Evolutionary conservation across 2,797 vertebrate species (phyloP).

Genomic region (Poecilia velifera): DNA sequence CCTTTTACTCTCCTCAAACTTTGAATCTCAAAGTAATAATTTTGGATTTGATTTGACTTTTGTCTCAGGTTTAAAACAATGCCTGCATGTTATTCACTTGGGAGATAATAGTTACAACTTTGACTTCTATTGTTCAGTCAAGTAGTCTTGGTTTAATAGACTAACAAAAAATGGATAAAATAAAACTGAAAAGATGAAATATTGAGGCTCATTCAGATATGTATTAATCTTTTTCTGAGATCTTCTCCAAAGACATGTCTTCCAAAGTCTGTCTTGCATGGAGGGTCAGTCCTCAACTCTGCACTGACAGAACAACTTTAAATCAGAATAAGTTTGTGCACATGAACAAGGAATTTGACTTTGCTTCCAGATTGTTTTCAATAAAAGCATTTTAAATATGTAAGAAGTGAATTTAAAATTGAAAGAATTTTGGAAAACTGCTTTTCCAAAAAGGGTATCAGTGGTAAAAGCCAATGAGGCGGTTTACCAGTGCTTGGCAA

Average conservation of each 20-base stretch:
- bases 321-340: background rate
- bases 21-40: background rate
- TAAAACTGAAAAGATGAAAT: background rate
- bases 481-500: background rate
- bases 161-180: background rate
- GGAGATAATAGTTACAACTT: background rate
- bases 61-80: background rate
- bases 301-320: too few species aligned
- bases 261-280: background rate
- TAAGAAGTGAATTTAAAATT: too few species aligned
- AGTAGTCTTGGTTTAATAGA: background rate
- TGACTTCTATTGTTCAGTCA: background rate
- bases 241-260: background rate
- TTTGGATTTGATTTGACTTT: background rate
- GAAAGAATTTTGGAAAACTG: too few species aligned
- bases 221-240: background rate
- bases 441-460: background rate
- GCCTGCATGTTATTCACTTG: background rate
- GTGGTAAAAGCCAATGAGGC: background rate
- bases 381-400: background rate
- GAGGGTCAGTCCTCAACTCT: too few species aligned
- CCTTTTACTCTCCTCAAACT: background rate
- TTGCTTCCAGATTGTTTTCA: background rate
- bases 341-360: background rate
- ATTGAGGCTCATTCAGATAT: background rate